Evolutionary conservation across 2,113 vertebrate species (phyloP), one percentile per base, ranked within the genome.

Genomic region (Aspidoscelis tigris): DNA sequence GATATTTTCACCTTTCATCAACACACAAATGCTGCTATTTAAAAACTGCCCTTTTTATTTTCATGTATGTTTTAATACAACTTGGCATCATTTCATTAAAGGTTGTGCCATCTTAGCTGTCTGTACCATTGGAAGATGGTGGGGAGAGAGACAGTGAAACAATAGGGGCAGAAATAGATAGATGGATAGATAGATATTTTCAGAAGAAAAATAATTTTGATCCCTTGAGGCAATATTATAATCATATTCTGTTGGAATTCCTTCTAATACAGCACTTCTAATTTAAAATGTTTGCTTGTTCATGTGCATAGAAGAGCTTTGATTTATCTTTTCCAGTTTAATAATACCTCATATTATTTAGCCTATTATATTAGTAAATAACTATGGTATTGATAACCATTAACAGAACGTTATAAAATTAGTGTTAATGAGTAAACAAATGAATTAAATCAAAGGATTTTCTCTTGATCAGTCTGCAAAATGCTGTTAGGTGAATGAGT

Each of bases 351-450:
- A 66, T 76, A 75, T 3, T 47, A 26, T 75, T 68, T 47, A 66
- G 21, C 4, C 44, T 33, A 65, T 75, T 79, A n/a, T 78, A 47
- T 65, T 53, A 50, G 18, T 18, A 75, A 3, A 75, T 43, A 22
- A 66, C 8, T 33, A 83, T 50, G 58, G 39, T 24, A 43, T 16
- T 75, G 43, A 76, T 83, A 76, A 53, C 43, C 81, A 76, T 79
- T 16, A 79, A 47, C 44, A 14, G 22, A 66, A 43, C 70, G 10
- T 43, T 72, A 76, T 75, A 61, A 82, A 47, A 72, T 66, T 74
- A 64, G 64, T 55, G 71, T 66, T 75, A 64, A 82, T 75, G 65
- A 82, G 55, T 16, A 44, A 82, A 73, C 26, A 58, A 41, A 24
- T 82, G 71, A 75, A 66, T 75, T 74, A 76, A 44, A 75, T 33